Conservation (phyloP, 2,113 vertebrate genomes). For the Sapayoa aenigma region DNA sequence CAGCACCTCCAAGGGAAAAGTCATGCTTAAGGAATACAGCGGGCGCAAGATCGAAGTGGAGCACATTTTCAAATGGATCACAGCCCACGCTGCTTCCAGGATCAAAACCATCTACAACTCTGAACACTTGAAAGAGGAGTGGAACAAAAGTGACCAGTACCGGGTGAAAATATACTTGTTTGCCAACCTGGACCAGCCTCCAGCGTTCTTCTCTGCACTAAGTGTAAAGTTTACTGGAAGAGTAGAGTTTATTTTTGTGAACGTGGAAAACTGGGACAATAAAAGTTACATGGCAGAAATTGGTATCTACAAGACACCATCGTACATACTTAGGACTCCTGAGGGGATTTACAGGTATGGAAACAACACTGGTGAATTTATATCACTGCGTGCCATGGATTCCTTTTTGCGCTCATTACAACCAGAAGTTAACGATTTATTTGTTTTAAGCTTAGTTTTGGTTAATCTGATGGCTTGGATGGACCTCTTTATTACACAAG, state of each 20-base stretch:
- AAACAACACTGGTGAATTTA: constrained; percentile 91
- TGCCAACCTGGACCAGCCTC: constrained; percentile 88
- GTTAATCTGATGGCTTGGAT: constrained; percentile 98
- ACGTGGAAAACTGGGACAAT: constrained; percentile 89
- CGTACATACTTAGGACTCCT: constrained; percentile 93
- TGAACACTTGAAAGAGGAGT: constrained; percentile 85
- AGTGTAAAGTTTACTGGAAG: constrained; percentile 98
- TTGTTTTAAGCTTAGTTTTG: constrained; percentile 92
- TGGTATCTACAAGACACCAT: constrained; percentile 84
- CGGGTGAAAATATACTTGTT: constrained; percentile 94
- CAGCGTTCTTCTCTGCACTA: constrained; percentile 92
- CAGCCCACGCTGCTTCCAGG: constrained; percentile 88
- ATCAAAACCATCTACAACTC: constrained; percentile 88
- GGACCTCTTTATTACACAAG: constrained; percentile 98
- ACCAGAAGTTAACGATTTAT: constrained; percentile 96
- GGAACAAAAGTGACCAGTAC: constrained; percentile 84
- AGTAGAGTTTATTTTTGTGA: constrained; percentile 97
- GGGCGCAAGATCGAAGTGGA: constrained; percentile 85
- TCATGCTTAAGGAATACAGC: constrained; percentile 93
- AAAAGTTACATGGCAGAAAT: constrained; percentile 85
- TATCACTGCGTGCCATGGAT: constrained; percentile 93
- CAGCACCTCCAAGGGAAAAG: constrained; percentile 94
- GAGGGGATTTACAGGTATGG: constrained; percentile 96
- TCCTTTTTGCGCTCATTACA: constrained; percentile 92
- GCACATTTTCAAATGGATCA: constrained; percentile 98